Base-by-base conservation (phyloP, 2,113 vertebrate genomes). In the Plotosus lineatus region DNA sequence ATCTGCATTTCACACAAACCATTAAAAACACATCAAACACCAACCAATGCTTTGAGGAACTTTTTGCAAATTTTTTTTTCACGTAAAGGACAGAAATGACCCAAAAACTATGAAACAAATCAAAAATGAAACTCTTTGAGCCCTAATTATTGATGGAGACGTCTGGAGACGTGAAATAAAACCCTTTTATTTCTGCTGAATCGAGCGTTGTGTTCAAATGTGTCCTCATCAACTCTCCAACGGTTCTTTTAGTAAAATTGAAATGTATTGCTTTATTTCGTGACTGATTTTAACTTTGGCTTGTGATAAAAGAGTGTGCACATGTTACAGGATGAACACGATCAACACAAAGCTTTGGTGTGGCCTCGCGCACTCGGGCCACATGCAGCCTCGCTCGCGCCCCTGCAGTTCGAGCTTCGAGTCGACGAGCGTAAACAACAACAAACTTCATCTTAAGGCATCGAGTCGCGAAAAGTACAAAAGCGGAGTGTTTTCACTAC, bases 211-310 rank as follows among this genome's bases (percentile, higher is more conserved):
- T n/a, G 50, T 44, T 28, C 21, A 75, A 60, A 42, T 15, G 58
- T 21, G 42, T 48, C 31, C 75, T 77, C 15, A 77, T 77, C 75
- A 50, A 65, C 75, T 36, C 26, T 65, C 40, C 3, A 19, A 48
- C 63, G 48, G 50, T 1, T 23, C 38, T 55, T 58, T 56, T 21
- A 26, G 12, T 42, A 1, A 15, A 53, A 4, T 5, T 60, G 1
- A 15, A 53, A 4, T 5, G 42, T 78, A 78, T 78, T 78, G 76
- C 76, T 78, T 78, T 50, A n/a, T 50, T 36, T 78, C 60, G 33
- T 65, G 60, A 65, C 58, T n/a, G 76, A 15, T 78, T 78, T 50
- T 4, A 78, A 38, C 76, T 78, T 78, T 78, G 76, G 76, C 76
- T 78, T 78, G 60, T 11, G 14, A n/a, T 51, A 51, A 51, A 31